Evolutionary conservation across 2,888 invertebrate genomes (phyloP), one percentile per base, ranked within the genome.

Genomic region (Cephus pygmeus): DNA sequence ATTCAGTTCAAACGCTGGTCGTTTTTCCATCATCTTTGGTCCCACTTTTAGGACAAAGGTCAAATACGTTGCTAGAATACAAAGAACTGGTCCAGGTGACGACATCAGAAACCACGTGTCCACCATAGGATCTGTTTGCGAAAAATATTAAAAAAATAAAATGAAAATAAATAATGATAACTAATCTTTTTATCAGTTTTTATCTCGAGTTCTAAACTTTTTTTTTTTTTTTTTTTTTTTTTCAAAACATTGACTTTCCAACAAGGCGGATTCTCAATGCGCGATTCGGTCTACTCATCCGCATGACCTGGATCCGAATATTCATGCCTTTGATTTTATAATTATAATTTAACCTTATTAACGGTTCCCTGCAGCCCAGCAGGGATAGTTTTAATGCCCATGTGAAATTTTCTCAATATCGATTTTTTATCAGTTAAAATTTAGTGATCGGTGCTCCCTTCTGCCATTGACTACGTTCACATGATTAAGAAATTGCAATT

Each of bases 51-150:
- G 92, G 76, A 96, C 96, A 90, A 96, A 96, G 86, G 94, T 93
- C 40, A 96, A 91, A 89, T 96, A 97, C 0, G 93, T 88, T 0
- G 92, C 93, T 34, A 96, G 92, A 79, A 96, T 93, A 0, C 93
- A 92, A 30, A 96, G 87, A 0, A 96, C 93, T 0, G 96, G 96
- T 0, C 94, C 92, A 0, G 96, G 96, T 0, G 96, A 95, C 73
- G 95, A 93, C 96, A 97, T 96, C 78, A 96, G 92, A 85, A 94
- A 94, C 96, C 96, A 97, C 83, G 94, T 93, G 87, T 96, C 96
- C 68, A 96, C 95, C 76, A 94, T 91, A 23, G 96, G 95, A 93
- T 96, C 96, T 96, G 92, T 11, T 15, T 56, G 15, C 4, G 15
- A 40, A 30, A 75, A 75, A 75, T 75, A 31, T 56, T 56, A 56